These are phyloP conservation scores for Marasmarcha lunaedactyla DNA, from an alignment of 2,888 invertebrate genomes.

Conservation along the genomic window DNA sequence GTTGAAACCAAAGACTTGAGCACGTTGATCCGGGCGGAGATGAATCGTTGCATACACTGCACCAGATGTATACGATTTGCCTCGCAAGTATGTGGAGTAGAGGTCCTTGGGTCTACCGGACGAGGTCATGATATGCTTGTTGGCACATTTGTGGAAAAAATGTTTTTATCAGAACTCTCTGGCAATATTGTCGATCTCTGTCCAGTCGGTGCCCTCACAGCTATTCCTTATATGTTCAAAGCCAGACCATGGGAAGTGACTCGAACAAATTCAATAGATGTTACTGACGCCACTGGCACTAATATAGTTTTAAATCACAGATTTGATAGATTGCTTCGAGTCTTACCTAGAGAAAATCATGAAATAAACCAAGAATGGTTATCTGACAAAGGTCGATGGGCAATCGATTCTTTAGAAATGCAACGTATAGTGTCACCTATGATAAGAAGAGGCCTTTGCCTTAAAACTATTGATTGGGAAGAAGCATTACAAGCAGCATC, in stretches of 20 bases:
- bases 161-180: slow-evolving; percentile 95
- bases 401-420: slow-evolving; percentile 95
- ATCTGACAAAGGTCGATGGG: slow-evolving; percentile 96
- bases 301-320: slow-evolving; percentile 45
- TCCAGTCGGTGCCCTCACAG: slow-evolving; percentile 97
- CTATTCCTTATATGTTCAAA: slow-evolving; percentile 95
- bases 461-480: slow-evolving; percentile 89
- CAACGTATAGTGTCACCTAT: slow-evolving; percentile 95
- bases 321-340: slow-evolving; percentile 40
- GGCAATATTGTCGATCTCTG: slow-evolving; percentile 99
- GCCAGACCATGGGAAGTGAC: slow-evolving; percentile 97
- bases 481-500: slow-evolving; percentile 78
- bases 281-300: slow-evolving; percentile 56
- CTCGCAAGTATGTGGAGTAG: slow-evolving; percentile 96
- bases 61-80: slow-evolving; percentile 98
- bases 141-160: slow-evolving; percentile 97
- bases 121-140: slow-evolving; percentile 96
- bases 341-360: slow-evolving; percentile 49
- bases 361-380: slow-evolving; percentile 96
- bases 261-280: slow-evolving; percentile 72
- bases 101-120: slow-evolving; percentile 93
- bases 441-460: slow-evolving; percentile 78
- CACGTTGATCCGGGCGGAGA: slow-evolving; percentile 94
- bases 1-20: slow-evolving; percentile 98
- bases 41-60: slow-evolving; percentile 99